phyloP scores from a whole-genome alignment of 2,797 vertebrate species.

The Phataginus tricuspis region DNA sequence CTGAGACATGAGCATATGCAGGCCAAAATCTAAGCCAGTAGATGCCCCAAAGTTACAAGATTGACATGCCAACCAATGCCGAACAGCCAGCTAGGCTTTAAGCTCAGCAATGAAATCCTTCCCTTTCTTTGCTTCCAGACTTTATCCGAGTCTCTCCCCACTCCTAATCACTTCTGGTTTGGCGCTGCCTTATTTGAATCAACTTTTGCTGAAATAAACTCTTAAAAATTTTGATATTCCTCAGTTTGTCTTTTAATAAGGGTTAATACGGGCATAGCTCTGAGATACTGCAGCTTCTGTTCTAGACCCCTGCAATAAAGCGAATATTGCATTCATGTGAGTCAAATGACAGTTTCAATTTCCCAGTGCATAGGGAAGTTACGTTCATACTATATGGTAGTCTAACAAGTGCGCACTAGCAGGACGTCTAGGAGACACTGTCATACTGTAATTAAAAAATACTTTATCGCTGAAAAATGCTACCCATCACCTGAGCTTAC shows the following conservation, averaged over 20 bases:
- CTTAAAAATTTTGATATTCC: neutral
- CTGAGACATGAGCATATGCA: neutral
- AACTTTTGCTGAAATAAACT: neutral
- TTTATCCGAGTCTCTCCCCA: neutral
- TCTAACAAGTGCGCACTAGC: too few species aligned
- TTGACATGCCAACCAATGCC: neutral
- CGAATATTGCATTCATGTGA: too few species aligned
- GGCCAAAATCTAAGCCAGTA: neutral
- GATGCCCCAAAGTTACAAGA: neutral
- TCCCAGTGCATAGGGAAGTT: too few species aligned
- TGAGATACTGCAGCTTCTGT: too few species aligned
- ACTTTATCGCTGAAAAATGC: too few species aligned
- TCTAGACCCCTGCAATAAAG: too few species aligned
- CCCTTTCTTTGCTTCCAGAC: too few species aligned
- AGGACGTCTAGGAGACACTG: too few species aligned
- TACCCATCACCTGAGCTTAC: too few species aligned
- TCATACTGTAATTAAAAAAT: too few species aligned
- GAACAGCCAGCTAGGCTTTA: neutral
- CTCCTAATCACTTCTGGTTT: neutral
- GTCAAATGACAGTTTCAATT: too few species aligned
- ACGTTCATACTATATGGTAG: too few species aligned
- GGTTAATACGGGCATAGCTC: neutral
- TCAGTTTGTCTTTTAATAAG: neutral
- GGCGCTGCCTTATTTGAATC: neutral
- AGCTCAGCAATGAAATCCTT: neutral